phyloP scores from a whole-genome alignment of 2,113 vertebrate species.

The Python bivittatus region DNA sequence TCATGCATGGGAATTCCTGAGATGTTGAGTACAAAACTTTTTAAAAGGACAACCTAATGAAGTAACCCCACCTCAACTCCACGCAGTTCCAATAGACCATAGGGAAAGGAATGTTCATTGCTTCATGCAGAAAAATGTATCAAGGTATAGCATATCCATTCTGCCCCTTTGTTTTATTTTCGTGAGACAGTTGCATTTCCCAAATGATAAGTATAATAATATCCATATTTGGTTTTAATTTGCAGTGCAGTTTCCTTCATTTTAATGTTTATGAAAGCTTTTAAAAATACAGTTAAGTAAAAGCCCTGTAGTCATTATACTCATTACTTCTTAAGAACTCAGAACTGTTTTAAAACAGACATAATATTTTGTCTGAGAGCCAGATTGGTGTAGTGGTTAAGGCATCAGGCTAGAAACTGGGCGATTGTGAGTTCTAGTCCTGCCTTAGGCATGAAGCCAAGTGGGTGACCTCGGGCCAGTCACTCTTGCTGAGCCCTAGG shows the following conservation, averaged over 20 bases:
- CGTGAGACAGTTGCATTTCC: conserved; percentile 54
- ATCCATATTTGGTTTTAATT: conserved; percentile 66
- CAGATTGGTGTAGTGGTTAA: neutral
- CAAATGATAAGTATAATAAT: conserved; percentile 69
- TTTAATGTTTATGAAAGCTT: conserved; percentile 74
- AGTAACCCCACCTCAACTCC: neutral
- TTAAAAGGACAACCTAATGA: neutral
- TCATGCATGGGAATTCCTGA: neutral
- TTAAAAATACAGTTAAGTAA: conserved; percentile 65
- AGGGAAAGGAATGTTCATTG: conserved; percentile 62
- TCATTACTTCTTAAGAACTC: conserved; percentile 63
- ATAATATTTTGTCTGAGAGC: conserved; percentile 12
- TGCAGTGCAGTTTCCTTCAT: conserved; percentile 73
- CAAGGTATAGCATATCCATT: conserved; percentile 65
- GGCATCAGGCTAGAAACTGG: neutral
- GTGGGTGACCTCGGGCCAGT: neutral
- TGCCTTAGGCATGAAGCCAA: neutral
- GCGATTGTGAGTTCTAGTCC: neutral
- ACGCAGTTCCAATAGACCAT: conserved; percentile 12
- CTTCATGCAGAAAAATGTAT: conserved; percentile 65
- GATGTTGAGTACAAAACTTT: neutral
- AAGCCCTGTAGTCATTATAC: conserved; percentile 58
- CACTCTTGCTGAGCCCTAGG: neutral
- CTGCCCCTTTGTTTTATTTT: conserved; percentile 46
- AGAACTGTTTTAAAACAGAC: conserved; percentile 40